Evolutionary conservation across 2,113 vertebrate species (phyloP), one percentile per base, ranked within the genome.

Genomic region (Leptocoma aspasia): DNA sequence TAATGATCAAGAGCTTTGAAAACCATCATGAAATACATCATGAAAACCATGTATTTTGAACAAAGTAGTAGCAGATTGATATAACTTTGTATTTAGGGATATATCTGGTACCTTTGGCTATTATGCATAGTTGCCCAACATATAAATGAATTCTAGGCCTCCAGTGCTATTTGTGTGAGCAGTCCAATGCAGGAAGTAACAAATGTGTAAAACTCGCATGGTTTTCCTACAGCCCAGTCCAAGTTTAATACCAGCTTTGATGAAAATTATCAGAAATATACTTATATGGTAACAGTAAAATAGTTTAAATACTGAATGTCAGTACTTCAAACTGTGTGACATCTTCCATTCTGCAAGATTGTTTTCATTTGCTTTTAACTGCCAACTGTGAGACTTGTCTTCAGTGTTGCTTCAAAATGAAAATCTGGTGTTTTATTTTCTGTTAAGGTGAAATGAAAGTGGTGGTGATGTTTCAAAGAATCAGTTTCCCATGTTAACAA

Each of bases 231-330:
- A 14, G 64, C 31, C 21, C 20, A 44, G 41, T 82, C 81, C 54
- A 61, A 47, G 19, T 83, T 93, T 78, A 83, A 42, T 61, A 59
- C 54, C 39, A 70, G 54, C 57, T 94, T 89, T 88, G 52, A 41
- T 76, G 33, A 91, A 94, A 93, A 86, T 56, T 75, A 59, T 66
- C 52, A 83, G 79, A 77, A 96, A 75, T 75, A 82, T 42, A 79
- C 88, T 79, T 82, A 64, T 44, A 19, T 63, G 47, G 31, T 70
- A 80, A 42, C 21, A 53, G 54, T 73, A 83, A 80, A 90, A 66
- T 53, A 70, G 47, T 52, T 94, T 50, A 64, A 85, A 78, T 86
- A 66, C 50, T 39, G 37, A 78, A 49, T 90, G 44, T 87, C 56
- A 57, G 37, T 69, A 52, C 61, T 60, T 92, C 17, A 71, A 33